phyloP scores from a whole-genome alignment of 2,797 vertebrate genomes.

The Gymnothorax javanicus region DNA sequence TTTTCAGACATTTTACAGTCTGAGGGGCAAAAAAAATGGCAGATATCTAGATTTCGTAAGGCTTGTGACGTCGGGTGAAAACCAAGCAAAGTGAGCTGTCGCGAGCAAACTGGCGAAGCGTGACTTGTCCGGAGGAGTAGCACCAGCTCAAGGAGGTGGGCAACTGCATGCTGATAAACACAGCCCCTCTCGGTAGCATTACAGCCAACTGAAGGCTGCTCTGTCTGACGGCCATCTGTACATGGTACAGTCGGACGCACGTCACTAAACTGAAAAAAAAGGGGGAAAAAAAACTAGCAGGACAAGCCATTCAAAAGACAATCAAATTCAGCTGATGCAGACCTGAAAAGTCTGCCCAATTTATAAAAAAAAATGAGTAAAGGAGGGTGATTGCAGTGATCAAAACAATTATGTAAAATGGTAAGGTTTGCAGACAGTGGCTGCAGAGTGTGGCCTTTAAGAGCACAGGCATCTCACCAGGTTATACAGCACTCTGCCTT shows the following conservation, averaged over 20 bases:
- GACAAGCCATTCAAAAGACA: background rate
- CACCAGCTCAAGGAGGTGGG: background rate
- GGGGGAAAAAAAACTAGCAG: background rate
- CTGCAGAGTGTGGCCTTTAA: background rate
- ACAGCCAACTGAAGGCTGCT: background rate
- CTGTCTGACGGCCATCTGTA: background rate
- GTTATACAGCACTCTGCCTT: slow-evolving; percentile 81
- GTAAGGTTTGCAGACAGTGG: background rate
- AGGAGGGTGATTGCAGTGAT: background rate
- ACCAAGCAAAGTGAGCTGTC: background rate
- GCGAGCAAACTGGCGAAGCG: background rate
- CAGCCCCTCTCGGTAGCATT: background rate
- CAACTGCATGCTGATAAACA: background rate
- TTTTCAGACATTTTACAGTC: too few species aligned
- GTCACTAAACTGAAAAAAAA: background rate
- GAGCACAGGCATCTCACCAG: slow-evolving; percentile 76
- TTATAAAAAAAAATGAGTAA: background rate
- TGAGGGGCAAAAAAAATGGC: too few species aligned
- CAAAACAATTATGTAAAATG: too few species aligned
- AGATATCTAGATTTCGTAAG: too few species aligned
- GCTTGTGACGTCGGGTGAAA: too few species aligned
- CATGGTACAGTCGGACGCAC: background rate
- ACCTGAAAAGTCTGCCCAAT: background rate
- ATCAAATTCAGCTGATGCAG: background rate
- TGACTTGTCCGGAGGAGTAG: background rate